phyloP scores from a whole-genome alignment of 2,888 invertebrate species.

The Cheilosia urbana region DNA sequence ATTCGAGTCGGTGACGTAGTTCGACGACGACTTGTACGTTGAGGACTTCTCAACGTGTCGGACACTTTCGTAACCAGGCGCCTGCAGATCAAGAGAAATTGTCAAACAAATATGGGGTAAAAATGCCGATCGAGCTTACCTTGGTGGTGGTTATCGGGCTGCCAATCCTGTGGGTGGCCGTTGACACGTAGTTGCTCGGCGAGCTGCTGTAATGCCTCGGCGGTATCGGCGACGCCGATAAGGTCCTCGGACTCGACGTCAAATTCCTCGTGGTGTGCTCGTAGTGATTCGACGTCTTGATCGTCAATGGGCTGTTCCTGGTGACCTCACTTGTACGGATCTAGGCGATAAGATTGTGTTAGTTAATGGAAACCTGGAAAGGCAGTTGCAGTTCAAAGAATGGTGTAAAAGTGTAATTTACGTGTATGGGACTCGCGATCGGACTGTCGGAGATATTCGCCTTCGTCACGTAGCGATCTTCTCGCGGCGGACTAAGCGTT shows the following conservation, averaged over 20 bases:
- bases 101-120: background rate
- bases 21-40: constrained; percentile 85
- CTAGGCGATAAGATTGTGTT: constrained; percentile 76
- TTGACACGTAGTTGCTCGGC: constrained; percentile 85
- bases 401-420: constrained; percentile 78
- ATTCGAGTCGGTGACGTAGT: constrained; percentile 83
- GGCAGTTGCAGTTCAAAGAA: constrained; percentile 1
- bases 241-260: constrained; percentile 81
- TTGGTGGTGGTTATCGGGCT: constrained; percentile 81
- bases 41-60: constrained; percentile 84
- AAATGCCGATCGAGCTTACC: constrained; percentile 55
- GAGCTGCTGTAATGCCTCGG: constrained; percentile 84
- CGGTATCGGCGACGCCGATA: constrained; percentile 82
- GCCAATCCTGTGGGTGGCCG: constrained; percentile 83
- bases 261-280: constrained; percentile 81
- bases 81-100: background rate
- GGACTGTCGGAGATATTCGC: constrained; percentile 78
- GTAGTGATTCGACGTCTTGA: constrained; percentile 82
- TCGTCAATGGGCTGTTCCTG: constrained; percentile 83
- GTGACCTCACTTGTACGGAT: constrained; percentile 82
- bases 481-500: constrained; percentile 81
- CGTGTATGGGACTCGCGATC: constrained; percentile 83
- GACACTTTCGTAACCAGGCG: constrained; percentile 79
- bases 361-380: background rate
- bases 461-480: constrained; percentile 80